These are phyloP conservation scores for Burhinus oedicnemus DNA, from an alignment of 2,113 vertebrate species.

Conservation along the genomic window DNA sequence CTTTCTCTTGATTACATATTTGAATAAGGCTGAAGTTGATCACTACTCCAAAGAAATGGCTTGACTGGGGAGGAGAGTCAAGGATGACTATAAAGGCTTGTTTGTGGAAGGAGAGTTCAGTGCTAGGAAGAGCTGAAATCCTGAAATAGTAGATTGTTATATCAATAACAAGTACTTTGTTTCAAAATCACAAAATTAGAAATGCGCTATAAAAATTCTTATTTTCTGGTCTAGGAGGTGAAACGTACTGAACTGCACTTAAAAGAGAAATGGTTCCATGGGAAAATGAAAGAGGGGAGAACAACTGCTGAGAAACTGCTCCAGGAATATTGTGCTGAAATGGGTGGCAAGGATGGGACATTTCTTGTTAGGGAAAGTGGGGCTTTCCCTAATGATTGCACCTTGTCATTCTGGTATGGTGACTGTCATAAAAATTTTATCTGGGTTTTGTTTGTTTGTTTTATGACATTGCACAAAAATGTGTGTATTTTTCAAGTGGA, in stretches of 20 bases:
- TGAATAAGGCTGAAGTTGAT: background rate
- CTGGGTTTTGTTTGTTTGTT: background rate
- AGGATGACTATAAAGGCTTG: background rate
- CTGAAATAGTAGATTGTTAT: background rate
- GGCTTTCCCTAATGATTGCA: constrained; percentile 82
- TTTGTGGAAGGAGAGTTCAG: background rate
- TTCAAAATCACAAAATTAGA: background rate
- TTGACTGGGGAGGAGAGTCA: background rate
- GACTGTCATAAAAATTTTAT: background rate
- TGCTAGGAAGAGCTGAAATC: background rate
- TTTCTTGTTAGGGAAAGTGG: constrained; percentile 93
- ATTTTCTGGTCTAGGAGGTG: constrained; percentile 60
- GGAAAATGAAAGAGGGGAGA: constrained; percentile 85
- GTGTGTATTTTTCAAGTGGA: background rate
- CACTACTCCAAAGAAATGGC: background rate
- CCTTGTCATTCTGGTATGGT: constrained; percentile 93
- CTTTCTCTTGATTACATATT: background rate
- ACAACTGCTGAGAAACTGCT: constrained; percentile 88
- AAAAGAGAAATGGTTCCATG: constrained; percentile 93
- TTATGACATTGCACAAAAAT: background rate
- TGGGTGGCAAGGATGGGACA: constrained; percentile 87
- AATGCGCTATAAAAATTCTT: background rate
- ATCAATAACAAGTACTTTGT: background rate
- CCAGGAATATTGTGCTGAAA: constrained; percentile 88
- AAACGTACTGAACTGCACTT: constrained; percentile 82